Base-by-base conservation (phyloP, 2,888 invertebrate species). In the Aporophyla lueneburgensis region DNA sequence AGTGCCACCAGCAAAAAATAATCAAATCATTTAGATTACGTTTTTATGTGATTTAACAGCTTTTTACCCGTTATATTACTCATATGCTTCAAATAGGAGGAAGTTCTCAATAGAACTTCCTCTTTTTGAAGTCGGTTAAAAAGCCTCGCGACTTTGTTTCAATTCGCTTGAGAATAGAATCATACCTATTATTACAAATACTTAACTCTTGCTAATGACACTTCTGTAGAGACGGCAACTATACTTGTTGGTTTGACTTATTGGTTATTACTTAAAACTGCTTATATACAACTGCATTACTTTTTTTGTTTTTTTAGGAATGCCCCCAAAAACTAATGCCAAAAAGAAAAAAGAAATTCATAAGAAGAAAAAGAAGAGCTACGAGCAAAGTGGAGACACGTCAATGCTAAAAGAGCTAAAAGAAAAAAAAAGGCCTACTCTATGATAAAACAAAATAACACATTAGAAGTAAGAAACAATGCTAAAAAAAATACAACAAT, bases 291-390 rank as follows among this genome's bases (percentile, higher is more conserved):
- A 24, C 43, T 46, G 65, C 27, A 49, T 27, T 65, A 65, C 65
- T 62, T 19, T 7, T 78, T 24, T 33, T n/a, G 2, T n/a, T 46
- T 63, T 63, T 54, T 19, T 19, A 54, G 53, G 9, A 53, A 67
- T 67, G 67, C 53, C 67, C 0, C 40, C 67, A 40, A 67, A 54
- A 67, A 67, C 53, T 0, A 67, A 54, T 67, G 40, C 67, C 40
- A 75, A 75, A 75, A 75, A 70, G 74, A 75, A 78, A 71, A 51
- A 81, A 69, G 70, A 77, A 66, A 59, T 2, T 33, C 33, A 33
- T n/a, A n/a, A n/a, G n/a, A n/a, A n/a, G n/a, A n/a, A n/a, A n/a
- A n/a, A n/a, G n/a, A n/a, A n/a, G n/a, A n/a, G n/a, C n/a, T n/a
- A n/a, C n/a, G n/a, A n/a, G n/a, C 33, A 33, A 33, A 33, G 33